These are phyloP conservation scores for Cephus pygmeus DNA, from an alignment of 2,888 invertebrate species.

Conservation along the genomic window DNA sequence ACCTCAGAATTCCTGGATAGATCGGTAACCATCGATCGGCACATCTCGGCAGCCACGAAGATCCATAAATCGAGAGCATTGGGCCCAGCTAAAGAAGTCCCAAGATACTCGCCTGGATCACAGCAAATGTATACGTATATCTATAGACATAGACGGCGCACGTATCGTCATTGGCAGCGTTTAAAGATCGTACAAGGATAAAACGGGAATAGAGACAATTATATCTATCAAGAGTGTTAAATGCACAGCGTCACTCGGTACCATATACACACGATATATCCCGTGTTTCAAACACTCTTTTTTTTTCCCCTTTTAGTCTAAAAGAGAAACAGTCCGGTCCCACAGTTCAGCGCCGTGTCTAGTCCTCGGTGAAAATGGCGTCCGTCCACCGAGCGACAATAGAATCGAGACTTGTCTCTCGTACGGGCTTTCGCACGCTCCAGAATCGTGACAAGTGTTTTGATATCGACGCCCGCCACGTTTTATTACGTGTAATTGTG, in stretches of 20 bases:
- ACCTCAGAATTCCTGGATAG: background rate
- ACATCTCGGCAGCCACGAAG: background rate
- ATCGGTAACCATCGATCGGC: background rate
- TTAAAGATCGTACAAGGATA: slow-evolving; percentile 6
- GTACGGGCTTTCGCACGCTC: slow-evolving; percentile 10
- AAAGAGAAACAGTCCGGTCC: background rate
- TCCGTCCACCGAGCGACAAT: background rate
- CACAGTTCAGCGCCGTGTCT: background rate
- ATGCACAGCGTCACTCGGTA: background rate
- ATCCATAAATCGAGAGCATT: background rate
- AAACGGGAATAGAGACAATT: slow-evolving; percentile 9
- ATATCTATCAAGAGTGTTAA: background rate
- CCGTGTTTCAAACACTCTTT: background rate
- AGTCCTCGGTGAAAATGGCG: background rate
- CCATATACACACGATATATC: background rate
- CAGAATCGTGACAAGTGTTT: slow-evolving; percentile 13
- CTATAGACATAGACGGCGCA: background rate
- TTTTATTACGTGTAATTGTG: slow-evolving; percentile 7
- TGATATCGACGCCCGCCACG: background rate
- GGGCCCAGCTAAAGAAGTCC: background rate
- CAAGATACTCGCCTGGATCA: background rate
- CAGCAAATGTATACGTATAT: background rate
- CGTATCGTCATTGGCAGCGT: background rate
- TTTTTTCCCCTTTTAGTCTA: background rate
- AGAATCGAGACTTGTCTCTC: background rate